Conservation (phyloP, 2,113 vertebrate species). For the Phaethon lepturus region DNA sequence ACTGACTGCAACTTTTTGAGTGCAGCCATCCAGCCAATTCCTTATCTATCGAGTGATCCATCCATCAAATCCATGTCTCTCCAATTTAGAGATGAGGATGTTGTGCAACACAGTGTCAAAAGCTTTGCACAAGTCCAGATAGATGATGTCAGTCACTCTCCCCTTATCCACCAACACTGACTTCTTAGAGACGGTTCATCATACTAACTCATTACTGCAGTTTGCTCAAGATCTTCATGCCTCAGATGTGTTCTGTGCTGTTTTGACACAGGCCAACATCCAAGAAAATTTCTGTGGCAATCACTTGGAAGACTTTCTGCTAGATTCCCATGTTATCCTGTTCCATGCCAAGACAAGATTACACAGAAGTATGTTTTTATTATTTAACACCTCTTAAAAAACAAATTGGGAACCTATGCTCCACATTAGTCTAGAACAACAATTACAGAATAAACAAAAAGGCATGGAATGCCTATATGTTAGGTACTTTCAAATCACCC, state of each 20-base stretch:
- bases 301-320: background rate
- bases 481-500: background rate
- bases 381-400: background rate
- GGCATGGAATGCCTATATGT: background rate
- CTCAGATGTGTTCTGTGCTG: accelerated
- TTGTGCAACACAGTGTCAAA: no score
- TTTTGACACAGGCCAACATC: background rate
- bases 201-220: background rate
- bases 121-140: no score
- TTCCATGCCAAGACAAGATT: background rate
- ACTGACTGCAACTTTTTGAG: no score
- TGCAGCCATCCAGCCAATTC: no score
- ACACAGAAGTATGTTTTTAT: background rate
- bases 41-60: no score
- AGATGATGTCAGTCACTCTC: no score
- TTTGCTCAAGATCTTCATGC: background rate
- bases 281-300: background rate
- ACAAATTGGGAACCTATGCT: background rate
- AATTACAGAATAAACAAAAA: background rate
- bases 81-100: no score
- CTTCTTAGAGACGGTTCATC: background rate
- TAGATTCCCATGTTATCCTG: background rate
- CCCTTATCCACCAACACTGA: background rate
- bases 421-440: background rate
- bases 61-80: no score